These are phyloP conservation scores for Argyrosomus regius DNA, from an alignment of 2,797 vertebrate species.

Conservation along the genomic window DNA sequence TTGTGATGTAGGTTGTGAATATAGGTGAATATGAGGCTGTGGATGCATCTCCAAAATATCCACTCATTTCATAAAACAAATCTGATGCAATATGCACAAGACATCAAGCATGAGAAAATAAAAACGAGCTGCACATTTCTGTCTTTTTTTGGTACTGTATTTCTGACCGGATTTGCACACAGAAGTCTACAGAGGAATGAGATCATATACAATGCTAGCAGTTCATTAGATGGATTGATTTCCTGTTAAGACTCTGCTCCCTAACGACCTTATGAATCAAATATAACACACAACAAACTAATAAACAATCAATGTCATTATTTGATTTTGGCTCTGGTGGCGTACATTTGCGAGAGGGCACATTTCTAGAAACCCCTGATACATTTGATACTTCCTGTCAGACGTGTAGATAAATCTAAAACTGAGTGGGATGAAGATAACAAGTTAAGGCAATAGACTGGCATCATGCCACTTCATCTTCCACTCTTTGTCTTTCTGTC, in stretches of 20 bases:
- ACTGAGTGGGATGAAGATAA: constrained; percentile 69
- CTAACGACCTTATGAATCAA: constrained; percentile 48
- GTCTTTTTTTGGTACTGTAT: not conserved
- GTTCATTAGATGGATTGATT: constrained; percentile 56
- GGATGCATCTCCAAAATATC: constrained; percentile 4
- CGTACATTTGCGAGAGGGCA: constrained; percentile 19
- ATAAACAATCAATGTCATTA: constrained; percentile 30
- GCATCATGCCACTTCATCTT: constrained; percentile 60
- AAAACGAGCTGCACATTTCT: not conserved
- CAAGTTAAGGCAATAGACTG: constrained; percentile 60
- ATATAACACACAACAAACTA: constrained; percentile 36
- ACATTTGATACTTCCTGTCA: constrained; percentile 56
- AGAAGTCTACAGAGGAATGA: constrained; percentile 15
- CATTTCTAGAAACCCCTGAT: constrained; percentile 36
- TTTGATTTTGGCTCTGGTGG: constrained; percentile 28
- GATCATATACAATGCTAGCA: constrained; percentile 38
- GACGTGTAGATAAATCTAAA: constrained; percentile 58
- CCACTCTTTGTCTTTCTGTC: constrained; percentile 57
- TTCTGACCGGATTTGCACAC: constrained; percentile 1
- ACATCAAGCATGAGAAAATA: not conserved
- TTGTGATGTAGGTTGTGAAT: not conserved
- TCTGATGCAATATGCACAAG: not conserved
- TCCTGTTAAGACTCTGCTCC: constrained; percentile 34
- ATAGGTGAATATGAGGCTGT: constrained; percentile 6
- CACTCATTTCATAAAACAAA: constrained; percentile 4